Conservation (phyloP, 2,888 invertebrate genomes). For the Tryphoninae sp. region DNA sequence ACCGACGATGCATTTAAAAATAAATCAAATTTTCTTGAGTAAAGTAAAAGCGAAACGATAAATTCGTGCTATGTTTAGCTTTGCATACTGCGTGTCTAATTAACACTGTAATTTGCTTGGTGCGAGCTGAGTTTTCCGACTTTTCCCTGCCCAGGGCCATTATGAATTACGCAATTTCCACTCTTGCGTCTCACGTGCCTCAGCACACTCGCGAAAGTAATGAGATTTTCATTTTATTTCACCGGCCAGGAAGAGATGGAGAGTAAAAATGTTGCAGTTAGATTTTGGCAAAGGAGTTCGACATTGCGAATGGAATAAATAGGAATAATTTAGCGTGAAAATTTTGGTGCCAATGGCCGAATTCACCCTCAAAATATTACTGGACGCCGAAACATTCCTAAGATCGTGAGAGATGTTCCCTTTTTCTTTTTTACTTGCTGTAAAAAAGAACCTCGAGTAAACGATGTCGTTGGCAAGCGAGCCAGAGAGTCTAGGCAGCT, state of each 20-base stretch:
- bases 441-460: constrained; percentile 20
- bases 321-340: constrained; percentile 7
- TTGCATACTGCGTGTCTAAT: constrained; percentile 5
- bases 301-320: constrained; percentile 14
- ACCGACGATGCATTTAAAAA: background rate
- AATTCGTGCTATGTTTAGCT: constrained; percentile 1
- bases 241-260: background rate
- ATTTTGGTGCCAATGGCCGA: constrained; percentile 56
- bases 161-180: constrained; percentile 51
- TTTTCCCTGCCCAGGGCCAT: constrained; percentile 2
- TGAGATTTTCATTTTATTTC: constrained; percentile 13
- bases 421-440: background rate
- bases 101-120: constrained; percentile 22
- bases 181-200: background rate
- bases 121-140: background rate
- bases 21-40: background rate
- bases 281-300: constrained; percentile 41
- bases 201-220: background rate
- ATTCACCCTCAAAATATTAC: constrained; percentile 46
- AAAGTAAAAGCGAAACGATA: background rate
- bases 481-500: constrained; percentile 29
- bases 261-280: background rate
- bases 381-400: constrained; percentile 30
- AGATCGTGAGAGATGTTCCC: constrained; percentile 25
- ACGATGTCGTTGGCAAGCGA: constrained; percentile 28